Evolutionary conservation across 1,140 invertebrate genomes (phyloP).

Genomic region (Stegodyphus mimosarum): DNA sequence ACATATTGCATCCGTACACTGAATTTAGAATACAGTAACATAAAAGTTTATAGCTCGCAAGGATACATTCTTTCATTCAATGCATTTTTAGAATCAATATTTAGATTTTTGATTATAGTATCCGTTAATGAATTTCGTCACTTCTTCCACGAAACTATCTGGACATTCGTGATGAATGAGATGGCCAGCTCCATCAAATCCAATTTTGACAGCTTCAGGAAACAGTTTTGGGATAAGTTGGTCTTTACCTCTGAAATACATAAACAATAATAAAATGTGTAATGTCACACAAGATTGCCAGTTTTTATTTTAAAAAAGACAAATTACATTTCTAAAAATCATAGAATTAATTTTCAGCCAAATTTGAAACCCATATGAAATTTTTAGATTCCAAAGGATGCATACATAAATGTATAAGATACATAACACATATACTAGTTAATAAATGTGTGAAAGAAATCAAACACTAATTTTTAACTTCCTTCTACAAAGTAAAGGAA

Average conservation of each 20-base stretch:
- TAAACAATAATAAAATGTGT: neutral
- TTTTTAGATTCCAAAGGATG: too few species aligned
- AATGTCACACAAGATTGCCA: neutral
- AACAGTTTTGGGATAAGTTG: constrained; percentile 11
- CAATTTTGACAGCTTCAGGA: constrained; percentile 6
- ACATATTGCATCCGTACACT: too few species aligned
- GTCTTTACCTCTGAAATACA: constrained; percentile 32
- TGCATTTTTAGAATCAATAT: neutral
- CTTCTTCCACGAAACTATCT: constrained; percentile 12
- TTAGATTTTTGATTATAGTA: constrained; percentile 15
- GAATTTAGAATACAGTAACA: too few species aligned
- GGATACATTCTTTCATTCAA: too few species aligned
- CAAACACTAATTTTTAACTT: too few species aligned
- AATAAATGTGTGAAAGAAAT: too few species aligned
- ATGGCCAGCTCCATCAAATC: constrained; percentile 26
- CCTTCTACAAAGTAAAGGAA: too few species aligned
- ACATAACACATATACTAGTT: too few species aligned
- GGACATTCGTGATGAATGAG: constrained; percentile 27
- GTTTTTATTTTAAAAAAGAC: neutral
- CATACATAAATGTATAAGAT: too few species aligned
- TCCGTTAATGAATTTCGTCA: constrained; percentile 25
- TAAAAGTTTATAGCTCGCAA: too few species aligned
- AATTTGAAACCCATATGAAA: too few species aligned
- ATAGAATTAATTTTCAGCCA: too few species aligned
- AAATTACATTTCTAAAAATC: neutral